Evolutionary conservation across 2,888 invertebrate species (phyloP).

Genomic region (Xanthia icteritia): DNA sequence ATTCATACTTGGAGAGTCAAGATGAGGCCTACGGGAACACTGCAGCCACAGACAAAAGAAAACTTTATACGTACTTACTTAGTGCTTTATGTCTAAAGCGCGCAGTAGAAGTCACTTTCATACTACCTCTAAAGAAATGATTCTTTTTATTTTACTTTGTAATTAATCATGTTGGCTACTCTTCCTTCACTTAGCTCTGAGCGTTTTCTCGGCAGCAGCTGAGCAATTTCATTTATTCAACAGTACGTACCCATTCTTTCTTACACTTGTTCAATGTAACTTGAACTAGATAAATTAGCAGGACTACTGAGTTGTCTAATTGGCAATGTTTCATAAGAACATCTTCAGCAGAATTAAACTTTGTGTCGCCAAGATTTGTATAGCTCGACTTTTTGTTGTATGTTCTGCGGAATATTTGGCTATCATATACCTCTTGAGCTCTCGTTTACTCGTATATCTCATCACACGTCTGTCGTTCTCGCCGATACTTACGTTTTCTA

Average conservation of each 20-base stretch:
- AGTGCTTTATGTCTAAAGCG: conserved; percentile 44
- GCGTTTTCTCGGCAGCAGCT: conserved; percentile 72
- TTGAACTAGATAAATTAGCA: conserved; percentile 74
- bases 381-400: not conserved
- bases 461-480: conserved; percentile 12
- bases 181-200: conserved; percentile 73
- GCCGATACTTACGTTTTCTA: conserved; percentile 65
- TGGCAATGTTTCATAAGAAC: conserved; percentile 20
- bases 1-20: conserved; percentile 63
- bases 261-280: conserved; percentile 72
- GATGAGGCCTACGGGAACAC: conserved; percentile 63
- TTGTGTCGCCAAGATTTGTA: not conserved
- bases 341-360: conserved; percentile 11
- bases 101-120: conserved; percentile 56
- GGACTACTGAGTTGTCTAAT: conserved; percentile 54
- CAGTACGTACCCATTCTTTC: conserved; percentile 71
- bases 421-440: not conserved
- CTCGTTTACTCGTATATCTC: not conserved
- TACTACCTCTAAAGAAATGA: conserved; percentile 66
- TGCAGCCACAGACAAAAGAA: conserved; percentile 61
- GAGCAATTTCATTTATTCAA: conserved; percentile 79
- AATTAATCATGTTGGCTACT: conserved; percentile 80
- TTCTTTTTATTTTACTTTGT: conserved; percentile 75
- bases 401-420: not conserved
- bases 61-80: conserved; percentile 60